Base-by-base conservation (phyloP, 2,888 invertebrate genomes). In the Reticulitermes lucifugus region DNA sequence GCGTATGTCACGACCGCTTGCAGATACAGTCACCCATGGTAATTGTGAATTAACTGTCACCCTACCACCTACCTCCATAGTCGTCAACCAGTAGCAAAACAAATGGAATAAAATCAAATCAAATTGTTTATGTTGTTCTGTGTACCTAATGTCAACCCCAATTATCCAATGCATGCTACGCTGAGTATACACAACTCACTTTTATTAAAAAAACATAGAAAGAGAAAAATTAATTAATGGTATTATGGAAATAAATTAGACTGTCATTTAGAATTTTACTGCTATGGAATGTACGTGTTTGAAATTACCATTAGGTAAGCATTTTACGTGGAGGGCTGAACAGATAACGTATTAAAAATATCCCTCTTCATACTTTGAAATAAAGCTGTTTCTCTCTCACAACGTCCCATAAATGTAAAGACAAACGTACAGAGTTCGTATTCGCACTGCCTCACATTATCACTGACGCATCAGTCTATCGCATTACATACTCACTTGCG, bases 91-190 rank as follows among this genome's bases (percentile, higher is more conserved):
- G 22, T n/a, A 46, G 77, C 25, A 46, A 77, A 77, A 77, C 51
- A 77, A 77, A 77, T 35, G 35, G 35, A 35, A 35, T 77, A 35
- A 77, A 77, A 77, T 77, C 51, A 77, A 77, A 77, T 77, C 77
- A 77, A 77, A 77, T 46, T 46, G 77, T 77, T 41, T 41, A 77
- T 77, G 51, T 77, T 77, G 46, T 46, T 77, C 77, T 77, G 43
- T 77, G 43, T 77, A 77, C 77, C 77, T 46, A n/a, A 51, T 77
- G 46, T 77, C 77, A 77, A 77, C 51, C 51, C 77, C 77, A 25
- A 77, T 77, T 77, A 77, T 77, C 77, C 77, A 51, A 9, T n/a
- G 77, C 46, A 10, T n/a, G 43, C 43, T 46, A n/a, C 46, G 2
- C 46, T n/a, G 51, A 77, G 77, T 77, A 46, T 46, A 46, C n/a